Conservation (phyloP, 92 coral and sea anemone genomes). For the Scolanthus callimorphus region DNA sequence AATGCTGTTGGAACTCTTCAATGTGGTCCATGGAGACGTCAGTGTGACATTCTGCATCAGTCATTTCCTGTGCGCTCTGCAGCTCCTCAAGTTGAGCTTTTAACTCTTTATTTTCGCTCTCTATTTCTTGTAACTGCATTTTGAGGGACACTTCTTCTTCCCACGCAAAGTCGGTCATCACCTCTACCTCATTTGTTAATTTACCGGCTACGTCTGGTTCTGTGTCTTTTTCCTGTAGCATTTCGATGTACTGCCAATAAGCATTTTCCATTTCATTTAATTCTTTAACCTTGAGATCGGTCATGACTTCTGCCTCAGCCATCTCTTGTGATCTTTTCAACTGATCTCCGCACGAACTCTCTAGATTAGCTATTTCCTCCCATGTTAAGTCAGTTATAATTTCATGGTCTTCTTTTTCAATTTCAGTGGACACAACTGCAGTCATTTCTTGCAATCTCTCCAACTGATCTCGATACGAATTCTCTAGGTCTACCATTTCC, state of each 20-base stretch:
- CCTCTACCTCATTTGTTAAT: conserved; percentile 24
- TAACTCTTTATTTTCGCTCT: background rate
- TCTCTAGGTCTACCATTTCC: conserved; percentile 14
- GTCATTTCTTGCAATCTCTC: background rate
- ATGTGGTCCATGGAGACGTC: background rate
- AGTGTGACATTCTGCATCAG: too few species aligned
- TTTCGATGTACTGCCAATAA: conserved; percentile 40
- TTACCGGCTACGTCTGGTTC: conserved; percentile 1
- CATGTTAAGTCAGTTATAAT: conserved; percentile 11
- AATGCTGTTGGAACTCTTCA: background rate
- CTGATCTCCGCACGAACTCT: background rate
- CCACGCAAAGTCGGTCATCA: conserved; percentile 53
- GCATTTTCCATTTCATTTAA: conserved; percentile 45
- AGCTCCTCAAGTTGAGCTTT: background rate
- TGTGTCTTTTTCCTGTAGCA: conserved; percentile 1
- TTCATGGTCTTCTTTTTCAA: conserved; percentile 10
- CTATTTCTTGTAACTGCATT: too few species aligned
- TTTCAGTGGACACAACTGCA: conserved; percentile 10
- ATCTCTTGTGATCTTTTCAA: background rate
- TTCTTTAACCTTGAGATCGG: background rate
- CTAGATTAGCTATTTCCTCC: conserved; percentile 13
- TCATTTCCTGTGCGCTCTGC: background rate
- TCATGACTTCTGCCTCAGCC: background rate
- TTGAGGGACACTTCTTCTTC: too few species aligned
- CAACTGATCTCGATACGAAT: background rate